These are phyloP conservation scores for Brachyhypopomus gauderio DNA, from an alignment of 2,113 vertebrate species.

Conservation along the genomic window DNA sequence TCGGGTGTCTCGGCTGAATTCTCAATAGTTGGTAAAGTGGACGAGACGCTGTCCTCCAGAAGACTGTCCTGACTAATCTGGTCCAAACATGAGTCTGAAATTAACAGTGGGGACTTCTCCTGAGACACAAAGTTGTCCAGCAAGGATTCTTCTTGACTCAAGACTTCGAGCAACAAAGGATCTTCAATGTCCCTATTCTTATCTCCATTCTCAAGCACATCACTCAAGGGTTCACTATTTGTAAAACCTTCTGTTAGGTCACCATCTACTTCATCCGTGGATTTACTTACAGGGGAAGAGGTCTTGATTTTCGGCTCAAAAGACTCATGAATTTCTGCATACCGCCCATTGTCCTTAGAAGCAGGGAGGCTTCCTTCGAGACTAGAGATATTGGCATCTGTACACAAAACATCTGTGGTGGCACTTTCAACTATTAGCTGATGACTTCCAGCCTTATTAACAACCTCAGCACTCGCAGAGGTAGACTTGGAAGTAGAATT, in stretches of 20 bases:
- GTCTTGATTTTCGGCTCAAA: slow-evolving; percentile 51
- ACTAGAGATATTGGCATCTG: slow-evolving; percentile 73
- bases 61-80: slow-evolving; percentile 90
- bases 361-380: slow-evolving; percentile 58
- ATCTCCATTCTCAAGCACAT: slow-evolving; percentile 69
- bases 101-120: slow-evolving; percentile 60
- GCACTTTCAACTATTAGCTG: slow-evolving; percentile 57
- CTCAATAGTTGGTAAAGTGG: slow-evolving; percentile 72
- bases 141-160: slow-evolving; percentile 79
- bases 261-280: slow-evolving; percentile 33
- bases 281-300: slow-evolving; percentile 47
- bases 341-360: slow-evolving; percentile 51
- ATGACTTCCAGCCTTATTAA: slow-evolving; percentile 59
- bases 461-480: slow-evolving; percentile 62
- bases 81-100: slow-evolving; percentile 80
- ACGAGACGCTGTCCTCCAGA: slow-evolving; percentile 83
- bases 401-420: slow-evolving; percentile 64
- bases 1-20: slow-evolving; percentile 85
- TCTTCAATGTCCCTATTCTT: slow-evolving; percentile 21
- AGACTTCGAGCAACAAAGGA: slow-evolving; percentile 53
- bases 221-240: slow-evolving; percentile 66
- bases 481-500: slow-evolving; percentile 68
- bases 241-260: slow-evolving; percentile 66
- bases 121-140: slow-evolving; percentile 59
- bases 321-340: slow-evolving; percentile 37